Evolutionary conservation across 2,113 vertebrate species (phyloP), one percentile per base, ranked within the genome.

Genomic region (Abramis brama): DNA sequence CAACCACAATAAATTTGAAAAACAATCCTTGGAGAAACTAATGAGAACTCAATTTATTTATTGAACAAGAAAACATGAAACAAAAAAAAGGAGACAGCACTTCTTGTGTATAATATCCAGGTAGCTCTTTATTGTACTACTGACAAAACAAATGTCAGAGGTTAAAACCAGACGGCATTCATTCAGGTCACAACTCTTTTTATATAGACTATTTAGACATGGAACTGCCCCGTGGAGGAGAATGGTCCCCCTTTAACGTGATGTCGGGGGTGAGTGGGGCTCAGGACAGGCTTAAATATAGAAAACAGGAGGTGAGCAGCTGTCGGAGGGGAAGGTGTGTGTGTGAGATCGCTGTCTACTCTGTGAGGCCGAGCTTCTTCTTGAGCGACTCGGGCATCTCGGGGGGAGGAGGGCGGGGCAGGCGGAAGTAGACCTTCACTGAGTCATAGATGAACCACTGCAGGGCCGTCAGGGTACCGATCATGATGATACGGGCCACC

Each of bases 371-470:
- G 13, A 99, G 96, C 94, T 99, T 99, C 96, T 97, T 98, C 95
- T 99, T 99, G 93, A 99, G 94, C 85, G 98, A 99, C 91, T 98
- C 98, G 4, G 98, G 98, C 98, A 99, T 99, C 95, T 99, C 98
- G 0, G 98, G 98, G 79, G 98, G 98, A 96, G 98, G 98, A 55
- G 98, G 98, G 52, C 98, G 97, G 90, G 98, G 97, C 90, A 99
- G 96, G 89, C 97, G 97, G 95, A 99, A 99, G 94, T 98, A 99
- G 73, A 99, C 98, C 95, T 99, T 99, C 86, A 99, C 98, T 0
- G 98, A 99, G 92, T 99, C 98, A 2, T 99, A 99, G 95, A 99
- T 99, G 95, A 99, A 99, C 98, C 98, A 99, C 95, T 99, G 98
- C 86, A 99, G 95, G 71, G 98, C 98, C 23, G 98, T 99, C 91